These are phyloP conservation scores for Sandelia bainsii DNA, from an alignment of 2,797 vertebrate genomes.

Conservation along the genomic window DNA sequence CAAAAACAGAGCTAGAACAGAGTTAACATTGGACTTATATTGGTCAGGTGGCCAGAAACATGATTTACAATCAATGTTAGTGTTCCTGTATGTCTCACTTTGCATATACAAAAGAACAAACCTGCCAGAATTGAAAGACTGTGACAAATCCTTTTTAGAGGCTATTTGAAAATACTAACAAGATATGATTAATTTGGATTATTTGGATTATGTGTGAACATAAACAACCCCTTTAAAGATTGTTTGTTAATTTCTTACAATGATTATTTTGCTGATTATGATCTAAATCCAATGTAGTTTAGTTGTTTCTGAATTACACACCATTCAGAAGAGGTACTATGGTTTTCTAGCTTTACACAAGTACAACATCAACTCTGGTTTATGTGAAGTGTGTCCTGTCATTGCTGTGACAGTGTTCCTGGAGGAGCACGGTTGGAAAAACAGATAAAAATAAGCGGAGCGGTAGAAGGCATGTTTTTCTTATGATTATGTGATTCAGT, in stretches of 20 bases:
- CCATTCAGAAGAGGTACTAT: neutral
- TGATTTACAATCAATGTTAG: too few species aligned
- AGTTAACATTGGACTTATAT: too few species aligned
- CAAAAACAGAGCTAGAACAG: too few species aligned
- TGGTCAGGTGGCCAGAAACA: too few species aligned
- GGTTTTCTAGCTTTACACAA: neutral
- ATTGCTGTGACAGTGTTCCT: constrained; percentile 11
- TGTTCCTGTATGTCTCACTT: neutral
- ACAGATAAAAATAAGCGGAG: constrained; percentile 10
- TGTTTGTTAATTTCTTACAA: constrained; percentile 15
- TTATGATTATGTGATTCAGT: constrained; percentile 31
- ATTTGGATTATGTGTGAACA: constrained; percentile 15
- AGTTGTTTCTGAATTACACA: neutral
- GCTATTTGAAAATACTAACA: constrained; percentile 11
- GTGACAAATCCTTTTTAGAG: constrained; percentile 9
- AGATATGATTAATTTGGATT: constrained; percentile 33
- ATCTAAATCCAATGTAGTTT: neutral
- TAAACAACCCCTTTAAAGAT: constrained; percentile 19
- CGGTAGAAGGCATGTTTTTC: constrained; percentile 13
- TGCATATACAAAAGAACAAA: neutral
- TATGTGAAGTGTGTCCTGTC: neutral
- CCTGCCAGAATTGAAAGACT: constrained; percentile 4
- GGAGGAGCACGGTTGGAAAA: constrained; percentile 6
- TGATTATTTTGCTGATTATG: constrained; percentile 8
- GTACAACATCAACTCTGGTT: neutral